phyloP scores from a whole-genome alignment of 2,113 vertebrate species.

The Crotalus viridis region DNA sequence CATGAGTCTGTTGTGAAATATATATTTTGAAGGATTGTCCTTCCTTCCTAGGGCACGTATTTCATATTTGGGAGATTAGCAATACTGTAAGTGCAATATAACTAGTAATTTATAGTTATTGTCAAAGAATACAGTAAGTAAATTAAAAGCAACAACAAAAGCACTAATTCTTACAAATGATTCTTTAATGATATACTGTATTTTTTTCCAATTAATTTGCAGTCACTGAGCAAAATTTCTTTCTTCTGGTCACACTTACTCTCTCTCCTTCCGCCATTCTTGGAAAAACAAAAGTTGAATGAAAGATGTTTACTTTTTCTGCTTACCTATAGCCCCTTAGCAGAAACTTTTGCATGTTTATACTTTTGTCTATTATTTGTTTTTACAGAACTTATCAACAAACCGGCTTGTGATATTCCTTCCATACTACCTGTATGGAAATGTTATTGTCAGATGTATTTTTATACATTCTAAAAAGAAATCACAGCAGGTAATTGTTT shows the following conservation, averaged over 20 bases:
- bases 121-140: neutral
- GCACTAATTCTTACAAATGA: neutral
- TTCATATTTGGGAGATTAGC: neutral
- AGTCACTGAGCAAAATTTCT: neutral
- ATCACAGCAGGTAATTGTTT: slow-evolving; percentile 35
- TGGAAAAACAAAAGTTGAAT: slow-evolving; percentile 39
- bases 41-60: neutral
- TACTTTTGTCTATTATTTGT: slow-evolving; percentile 8
- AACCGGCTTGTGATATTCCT: slow-evolving; percentile 45
- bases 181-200: neutral
- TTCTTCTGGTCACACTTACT: neutral
- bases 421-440: slow-evolving; percentile 55
- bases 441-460: slow-evolving; percentile 33
- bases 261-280: neutral
- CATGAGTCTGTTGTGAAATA: neutral
- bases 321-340: slow-evolving; percentile 39
- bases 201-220: neutral
- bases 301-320: slow-evolving; percentile 33
- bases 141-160: neutral
- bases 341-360: slow-evolving; percentile 41
- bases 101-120: neutral
- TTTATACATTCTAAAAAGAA: slow-evolving; percentile 48
- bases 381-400: slow-evolving; percentile 53
- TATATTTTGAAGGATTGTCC: neutral
- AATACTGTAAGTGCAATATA: neutral